These are phyloP conservation scores for Xanthostigma xanthostigma DNA, from an alignment of 2,888 invertebrate species.

Conservation along the genomic window DNA sequence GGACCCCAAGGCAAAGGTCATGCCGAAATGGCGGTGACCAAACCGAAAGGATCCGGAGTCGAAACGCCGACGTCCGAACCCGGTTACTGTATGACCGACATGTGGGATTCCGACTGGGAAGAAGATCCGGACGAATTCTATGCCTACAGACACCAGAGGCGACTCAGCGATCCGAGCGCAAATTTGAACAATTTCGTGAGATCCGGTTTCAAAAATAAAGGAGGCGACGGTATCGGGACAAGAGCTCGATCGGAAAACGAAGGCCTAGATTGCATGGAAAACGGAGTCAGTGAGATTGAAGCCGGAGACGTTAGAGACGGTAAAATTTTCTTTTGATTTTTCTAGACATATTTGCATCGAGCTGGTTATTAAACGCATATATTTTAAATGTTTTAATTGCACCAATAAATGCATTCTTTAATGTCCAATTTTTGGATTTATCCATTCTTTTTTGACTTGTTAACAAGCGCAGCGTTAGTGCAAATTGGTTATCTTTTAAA, in stretches of 20 bases:
- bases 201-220: slow-evolving; percentile 61
- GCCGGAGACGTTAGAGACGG: slow-evolving; percentile 86
- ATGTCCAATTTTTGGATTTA: too few species aligned
- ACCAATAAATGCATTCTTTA: too few species aligned
- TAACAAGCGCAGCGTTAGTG: too few species aligned
- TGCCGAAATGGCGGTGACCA: slow-evolving; percentile 95
- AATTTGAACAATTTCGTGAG: slow-evolving; percentile 74
- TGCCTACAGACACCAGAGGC: slow-evolving; percentile 36
- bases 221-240: slow-evolving; percentile 31
- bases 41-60: slow-evolving; percentile 79
- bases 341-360: slow-evolving; percentile 1
- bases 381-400: background rate
- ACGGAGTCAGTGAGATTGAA: slow-evolving; percentile 81
- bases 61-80: slow-evolving; percentile 90
- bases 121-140: slow-evolving; percentile 61
- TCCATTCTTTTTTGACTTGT: too few species aligned
- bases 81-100: slow-evolving; percentile 67
- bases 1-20: slow-evolving; percentile 93
- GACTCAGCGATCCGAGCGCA: slow-evolving; percentile 86
- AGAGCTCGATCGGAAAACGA: slow-evolving; percentile 83
- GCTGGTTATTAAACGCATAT: background rate
- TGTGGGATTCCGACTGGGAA: slow-evolving; percentile 84
- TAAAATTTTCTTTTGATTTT: slow-evolving; percentile 30
- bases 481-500: too few species aligned
- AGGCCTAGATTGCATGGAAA: slow-evolving; percentile 71